Conservation (phyloP, 2,113 vertebrate species). For the Setophaga kirtlandii region DNA sequence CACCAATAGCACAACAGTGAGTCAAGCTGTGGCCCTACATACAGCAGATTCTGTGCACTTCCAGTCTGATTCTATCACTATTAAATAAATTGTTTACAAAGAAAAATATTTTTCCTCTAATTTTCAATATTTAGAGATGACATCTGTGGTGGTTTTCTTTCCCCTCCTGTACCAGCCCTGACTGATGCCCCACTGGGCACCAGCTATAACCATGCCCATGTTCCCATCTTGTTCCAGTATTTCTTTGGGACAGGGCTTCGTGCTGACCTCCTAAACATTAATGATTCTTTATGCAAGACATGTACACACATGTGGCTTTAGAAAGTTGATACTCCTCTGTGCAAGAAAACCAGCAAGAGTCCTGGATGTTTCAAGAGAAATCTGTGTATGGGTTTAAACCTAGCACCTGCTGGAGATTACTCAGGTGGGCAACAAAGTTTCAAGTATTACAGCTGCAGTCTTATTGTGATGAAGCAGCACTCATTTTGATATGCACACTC, state of each 20-base stretch:
- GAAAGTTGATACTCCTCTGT: not conserved
- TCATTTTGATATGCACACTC: not conserved
- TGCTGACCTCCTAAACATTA: not conserved
- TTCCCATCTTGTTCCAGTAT: not conserved
- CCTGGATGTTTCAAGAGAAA: not conserved
- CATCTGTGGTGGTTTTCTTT: not conserved
- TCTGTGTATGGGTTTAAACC: not conserved
- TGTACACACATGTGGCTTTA: not conserved
- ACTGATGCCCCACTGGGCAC: not conserved
- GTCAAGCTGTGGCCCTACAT: rapidly evolving
- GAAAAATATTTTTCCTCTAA: not conserved
- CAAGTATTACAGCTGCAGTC: not conserved
- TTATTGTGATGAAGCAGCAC: not conserved
- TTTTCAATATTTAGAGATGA: not conserved
- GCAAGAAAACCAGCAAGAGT: not conserved
- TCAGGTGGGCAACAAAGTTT: not conserved
- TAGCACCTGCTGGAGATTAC: not conserved
- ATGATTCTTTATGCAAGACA: not conserved
- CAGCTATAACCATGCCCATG: not conserved
- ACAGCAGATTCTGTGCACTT: not conserved
- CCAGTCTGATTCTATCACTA: not conserved
- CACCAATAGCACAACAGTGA: not conserved
- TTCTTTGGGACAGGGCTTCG: not conserved
- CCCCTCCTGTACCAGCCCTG: not conserved
- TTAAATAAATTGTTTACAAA: not conserved